Conservation (phyloP, 2,888 invertebrate genomes). For the Stenodema calcarata region DNA sequence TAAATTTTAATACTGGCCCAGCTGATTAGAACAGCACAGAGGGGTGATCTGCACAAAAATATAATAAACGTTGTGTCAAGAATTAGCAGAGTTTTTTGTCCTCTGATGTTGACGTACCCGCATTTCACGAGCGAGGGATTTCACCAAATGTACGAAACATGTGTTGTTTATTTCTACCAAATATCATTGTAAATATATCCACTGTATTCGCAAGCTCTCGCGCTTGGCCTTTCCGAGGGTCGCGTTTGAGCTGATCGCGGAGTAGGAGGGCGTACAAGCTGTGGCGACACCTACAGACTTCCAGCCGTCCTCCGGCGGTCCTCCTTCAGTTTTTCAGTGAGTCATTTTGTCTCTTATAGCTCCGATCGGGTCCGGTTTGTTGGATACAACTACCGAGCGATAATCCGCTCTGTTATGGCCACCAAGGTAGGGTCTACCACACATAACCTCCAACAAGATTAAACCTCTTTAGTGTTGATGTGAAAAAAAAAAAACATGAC, state of each 20-base stretch:
- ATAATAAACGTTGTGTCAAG: too few species aligned
- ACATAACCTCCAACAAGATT: background rate
- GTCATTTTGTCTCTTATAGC: constrained; percentile 20
- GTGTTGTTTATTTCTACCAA: too few species aligned
- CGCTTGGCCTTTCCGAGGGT: constrained; percentile 10
- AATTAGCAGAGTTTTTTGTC: too few species aligned
- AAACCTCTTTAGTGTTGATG: background rate
- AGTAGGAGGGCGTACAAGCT: constrained; percentile 14
- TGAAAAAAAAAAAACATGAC: background rate
- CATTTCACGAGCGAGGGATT: too few species aligned
- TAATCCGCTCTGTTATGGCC: background rate
- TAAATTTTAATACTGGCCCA: too few species aligned
- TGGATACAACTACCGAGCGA: background rate
- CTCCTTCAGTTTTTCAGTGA: constrained; percentile 30
- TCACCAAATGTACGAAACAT: too few species aligned
- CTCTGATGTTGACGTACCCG: too few species aligned
- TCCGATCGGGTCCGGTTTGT: constrained; percentile 3
- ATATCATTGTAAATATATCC: too few species aligned
- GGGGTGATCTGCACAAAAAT: too few species aligned
- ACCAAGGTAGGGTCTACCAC: background rate
- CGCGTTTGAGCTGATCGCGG: background rate
- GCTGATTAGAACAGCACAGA: too few species aligned
- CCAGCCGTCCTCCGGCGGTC: constrained; percentile 35
- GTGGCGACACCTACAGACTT: constrained; percentile 39
- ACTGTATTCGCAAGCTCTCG: background rate